phyloP scores from a whole-genome alignment of 1,140 invertebrate species.

The Eumeta japonica region DNA sequence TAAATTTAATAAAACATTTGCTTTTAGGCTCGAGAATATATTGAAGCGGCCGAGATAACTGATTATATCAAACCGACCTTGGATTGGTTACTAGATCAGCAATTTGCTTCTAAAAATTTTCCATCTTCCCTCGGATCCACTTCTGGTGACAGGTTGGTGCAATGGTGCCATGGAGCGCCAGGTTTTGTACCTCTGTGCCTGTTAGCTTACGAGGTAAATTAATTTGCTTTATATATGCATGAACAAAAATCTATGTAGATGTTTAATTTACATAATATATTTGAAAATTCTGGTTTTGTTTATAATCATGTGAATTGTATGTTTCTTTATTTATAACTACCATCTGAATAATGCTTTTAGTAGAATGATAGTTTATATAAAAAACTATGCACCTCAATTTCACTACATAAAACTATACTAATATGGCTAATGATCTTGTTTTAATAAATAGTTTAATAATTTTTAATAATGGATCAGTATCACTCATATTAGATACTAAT shows the following conservation, averaged over 20 bases:
- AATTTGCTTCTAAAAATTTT: slow-evolving; percentile 76
- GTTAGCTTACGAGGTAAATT: slow-evolving; percentile 71
- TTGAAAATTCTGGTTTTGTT: background rate
- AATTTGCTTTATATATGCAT: too few species aligned
- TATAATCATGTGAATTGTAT: background rate
- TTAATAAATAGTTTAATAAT: too few species aligned
- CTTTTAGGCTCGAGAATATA: slow-evolving; percentile 56
- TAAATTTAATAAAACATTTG: too few species aligned
- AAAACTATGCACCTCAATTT: too few species aligned
- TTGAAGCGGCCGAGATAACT: slow-evolving; percentile 53
- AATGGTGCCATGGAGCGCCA: slow-evolving; percentile 95
- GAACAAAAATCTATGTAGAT: slow-evolving; percentile 1
- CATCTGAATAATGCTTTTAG: too few species aligned
- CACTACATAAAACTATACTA: too few species aligned
- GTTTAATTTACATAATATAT: background rate
- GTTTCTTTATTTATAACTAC: too few species aligned
- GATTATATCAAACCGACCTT: slow-evolving; percentile 40
- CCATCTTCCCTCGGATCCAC: slow-evolving; percentile 76
- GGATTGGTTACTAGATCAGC: slow-evolving; percentile 49
- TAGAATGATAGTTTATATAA: too few species aligned
- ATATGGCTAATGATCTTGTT: too few species aligned
- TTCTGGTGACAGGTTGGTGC: slow-evolving; percentile 74
- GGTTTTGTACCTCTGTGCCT: slow-evolving; percentile 78
- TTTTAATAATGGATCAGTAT: too few species aligned
- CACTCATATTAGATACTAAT: too few species aligned